Evolutionary conservation across 2,113 vertebrate genomes (phyloP).

Genomic region (Mesocricetus auratus): DNA sequence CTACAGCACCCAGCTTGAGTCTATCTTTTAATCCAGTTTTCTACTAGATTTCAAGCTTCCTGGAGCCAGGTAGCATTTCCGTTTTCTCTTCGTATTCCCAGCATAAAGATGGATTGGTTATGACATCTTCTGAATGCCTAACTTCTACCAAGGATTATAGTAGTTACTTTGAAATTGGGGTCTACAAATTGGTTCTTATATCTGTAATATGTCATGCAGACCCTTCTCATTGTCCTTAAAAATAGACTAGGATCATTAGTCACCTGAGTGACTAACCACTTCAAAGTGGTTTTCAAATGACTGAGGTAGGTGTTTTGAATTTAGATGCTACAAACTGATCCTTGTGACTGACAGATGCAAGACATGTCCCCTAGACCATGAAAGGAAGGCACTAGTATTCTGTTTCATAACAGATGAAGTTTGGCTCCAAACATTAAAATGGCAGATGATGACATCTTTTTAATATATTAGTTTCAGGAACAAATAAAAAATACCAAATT

Average conservation of each 20-base stretch:
- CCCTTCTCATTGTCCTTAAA: not conserved
- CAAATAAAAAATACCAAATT: not conserved
- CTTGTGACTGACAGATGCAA: not conserved
- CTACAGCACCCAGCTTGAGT: too few species aligned
- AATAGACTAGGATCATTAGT: not conserved
- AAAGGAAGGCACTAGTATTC: not conserved
- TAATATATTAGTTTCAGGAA: not conserved
- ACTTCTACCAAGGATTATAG: not conserved
- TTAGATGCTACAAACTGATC: not conserved
- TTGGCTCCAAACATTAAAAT: conserved; percentile 1
- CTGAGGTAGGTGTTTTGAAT: not conserved
- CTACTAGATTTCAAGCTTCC: not conserved
- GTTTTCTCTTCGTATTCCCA: not conserved
- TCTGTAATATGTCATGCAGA: not conserved
- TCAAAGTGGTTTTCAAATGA: not conserved
- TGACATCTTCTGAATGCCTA: not conserved
- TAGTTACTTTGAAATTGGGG: not conserved
- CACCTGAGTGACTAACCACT: not conserved
- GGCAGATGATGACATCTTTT: not conserved
- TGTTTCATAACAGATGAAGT: conserved; percentile 28
- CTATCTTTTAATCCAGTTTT: not conserved
- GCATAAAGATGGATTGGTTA: not conserved
- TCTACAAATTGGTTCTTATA: not conserved
- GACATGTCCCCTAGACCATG: not conserved
- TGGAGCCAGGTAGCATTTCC: not conserved